Evolutionary conservation across 30 jellyfish, hydroid and myxozoan genomes (phyloP).

Genomic region (Aurelia sp.): DNA sequence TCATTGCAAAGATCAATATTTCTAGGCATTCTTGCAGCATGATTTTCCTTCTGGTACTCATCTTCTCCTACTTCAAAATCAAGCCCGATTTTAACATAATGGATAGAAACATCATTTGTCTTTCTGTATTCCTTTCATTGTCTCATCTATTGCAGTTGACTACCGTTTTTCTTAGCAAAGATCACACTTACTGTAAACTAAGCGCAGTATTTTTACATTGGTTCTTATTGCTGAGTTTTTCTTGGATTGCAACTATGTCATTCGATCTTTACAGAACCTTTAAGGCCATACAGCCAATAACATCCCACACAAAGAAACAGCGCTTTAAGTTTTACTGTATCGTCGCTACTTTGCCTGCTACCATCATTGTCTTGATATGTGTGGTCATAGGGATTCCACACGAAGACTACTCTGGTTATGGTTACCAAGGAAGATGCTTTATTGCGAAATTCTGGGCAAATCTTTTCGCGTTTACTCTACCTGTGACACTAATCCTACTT

Average conservation of each 20-base stretch:
- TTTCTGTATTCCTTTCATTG: neutral
- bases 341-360: slow-evolving; percentile 19
- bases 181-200: neutral
- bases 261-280: slow-evolving; percentile 20
- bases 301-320: neutral
- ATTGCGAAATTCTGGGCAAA: slow-evolving; percentile 56
- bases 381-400: slow-evolving; percentile 12
- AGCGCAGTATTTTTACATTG: slow-evolving; percentile 31
- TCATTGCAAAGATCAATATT: neutral
- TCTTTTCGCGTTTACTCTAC: slow-evolving; percentile 31
- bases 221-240: slow-evolving; percentile 11
- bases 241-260: slow-evolving; percentile 46
- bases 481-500: slow-evolving; percentile 26
- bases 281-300: neutral
- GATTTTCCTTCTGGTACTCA: neutral
- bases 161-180: neutral
- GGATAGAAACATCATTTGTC: slow-evolving; percentile 11
- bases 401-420: slow-evolving; percentile 29
- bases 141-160: slow-evolving; percentile 10
- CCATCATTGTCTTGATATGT: slow-evolving; percentile 15
- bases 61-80: neutral
- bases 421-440: slow-evolving; percentile 19
- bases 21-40: slow-evolving; percentile 11
- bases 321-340: neutral
- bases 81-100: neutral